Conservation (phyloP, 2,113 vertebrate genomes). For the Aegotheles bennettii region DNA sequence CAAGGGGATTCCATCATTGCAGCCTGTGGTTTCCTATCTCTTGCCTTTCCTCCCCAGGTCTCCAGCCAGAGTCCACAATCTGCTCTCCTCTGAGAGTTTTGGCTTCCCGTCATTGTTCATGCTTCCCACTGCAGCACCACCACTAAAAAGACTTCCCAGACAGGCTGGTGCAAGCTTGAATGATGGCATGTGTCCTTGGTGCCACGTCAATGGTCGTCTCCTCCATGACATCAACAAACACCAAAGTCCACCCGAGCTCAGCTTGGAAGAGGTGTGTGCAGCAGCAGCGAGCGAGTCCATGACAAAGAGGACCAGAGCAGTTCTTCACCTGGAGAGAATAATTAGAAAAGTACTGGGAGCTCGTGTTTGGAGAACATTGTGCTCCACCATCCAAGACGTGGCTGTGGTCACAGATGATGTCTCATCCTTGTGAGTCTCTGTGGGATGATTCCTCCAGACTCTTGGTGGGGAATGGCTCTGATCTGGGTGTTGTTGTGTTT, state of each 20-base stretch:
- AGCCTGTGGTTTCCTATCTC: neutral
- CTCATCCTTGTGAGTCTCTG: neutral
- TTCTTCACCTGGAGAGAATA: neutral
- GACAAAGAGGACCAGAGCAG: neutral
- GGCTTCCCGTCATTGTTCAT: neutral
- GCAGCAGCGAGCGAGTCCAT: neutral
- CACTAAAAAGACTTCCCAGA: neutral
- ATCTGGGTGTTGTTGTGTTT: neutral
- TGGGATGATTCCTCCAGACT: neutral
- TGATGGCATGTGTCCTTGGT: neutral
- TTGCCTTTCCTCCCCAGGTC: neutral
- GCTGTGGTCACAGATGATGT: neutral
- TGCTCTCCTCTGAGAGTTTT: neutral
- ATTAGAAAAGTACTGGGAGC: neutral
- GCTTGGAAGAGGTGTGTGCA: neutral
- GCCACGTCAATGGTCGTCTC: neutral
- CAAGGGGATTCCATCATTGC: no score
- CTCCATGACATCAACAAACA: neutral
- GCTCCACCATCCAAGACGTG: neutral
- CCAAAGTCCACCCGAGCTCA: rapidly evolving
- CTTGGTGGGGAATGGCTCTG: neutral
- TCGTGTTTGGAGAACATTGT: neutral
- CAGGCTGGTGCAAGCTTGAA: neutral
- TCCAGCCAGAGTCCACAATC: neutral
- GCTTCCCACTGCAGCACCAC: neutral